Percentiles rank a stretch among this genome's conserved stretches.
Conservation (phyloP, 2,797 vertebrate species). For the Sebastes itinus region DNA sequence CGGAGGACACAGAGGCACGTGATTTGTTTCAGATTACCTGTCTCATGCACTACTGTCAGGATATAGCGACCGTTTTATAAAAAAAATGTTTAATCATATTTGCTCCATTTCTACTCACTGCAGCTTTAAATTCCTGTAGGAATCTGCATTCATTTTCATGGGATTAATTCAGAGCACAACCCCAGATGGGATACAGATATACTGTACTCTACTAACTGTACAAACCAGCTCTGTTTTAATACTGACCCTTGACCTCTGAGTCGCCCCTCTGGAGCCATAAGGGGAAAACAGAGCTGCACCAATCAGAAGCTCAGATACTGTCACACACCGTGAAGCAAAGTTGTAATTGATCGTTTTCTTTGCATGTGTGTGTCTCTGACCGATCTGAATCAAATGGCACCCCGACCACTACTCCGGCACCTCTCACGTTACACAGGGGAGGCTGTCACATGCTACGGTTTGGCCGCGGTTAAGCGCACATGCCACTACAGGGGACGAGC, state of each 20-base stretch:
- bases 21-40: too few species aligned
- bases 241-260: constrained; percentile 14
- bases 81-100: too few species aligned
- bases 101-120: too few species aligned
- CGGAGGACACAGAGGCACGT: too few species aligned
- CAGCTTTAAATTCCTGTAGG: too few species aligned
- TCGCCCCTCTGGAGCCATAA: background rate
- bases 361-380: constrained; percentile 2
- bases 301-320: constrained; percentile 5
- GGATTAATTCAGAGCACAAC: background rate
- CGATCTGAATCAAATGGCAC: constrained; percentile 40
- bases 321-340: background rate
- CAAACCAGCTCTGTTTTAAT: background rate
- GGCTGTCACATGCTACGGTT: constrained; percentile 72
- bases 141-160: background rate
- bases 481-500: constrained; percentile 58
- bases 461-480: constrained; percentile 49
- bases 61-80: too few species aligned
- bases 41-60: too few species aligned
- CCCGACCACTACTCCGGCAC: constrained; percentile 13
- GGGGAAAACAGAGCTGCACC: background rate
- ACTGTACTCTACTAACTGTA: background rate
- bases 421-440: constrained; percentile 66
- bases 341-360: constrained; percentile 6
- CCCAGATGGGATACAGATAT: background rate